A percentile compares a stretch with the other conserved stretches of the same genome.
Evolutionary conservation across 2,888 invertebrate species (phyloP).

Genomic region (Microctonus brassicae): DNA sequence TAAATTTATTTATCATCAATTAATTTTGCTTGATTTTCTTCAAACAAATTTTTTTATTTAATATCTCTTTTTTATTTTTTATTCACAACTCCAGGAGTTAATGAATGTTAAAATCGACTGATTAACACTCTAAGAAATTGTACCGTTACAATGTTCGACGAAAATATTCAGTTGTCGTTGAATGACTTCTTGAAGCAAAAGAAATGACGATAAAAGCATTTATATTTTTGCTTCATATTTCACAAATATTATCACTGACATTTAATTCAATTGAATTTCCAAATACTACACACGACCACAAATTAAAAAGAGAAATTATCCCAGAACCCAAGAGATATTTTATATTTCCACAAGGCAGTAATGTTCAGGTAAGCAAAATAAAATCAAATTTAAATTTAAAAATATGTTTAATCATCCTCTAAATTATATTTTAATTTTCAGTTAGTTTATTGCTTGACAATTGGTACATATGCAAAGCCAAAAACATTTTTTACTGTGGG

Average conservation of each 20-base stretch:
- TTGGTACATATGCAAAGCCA: slow-evolving; percentile 72
- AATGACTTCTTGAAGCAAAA: not conserved
- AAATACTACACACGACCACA: slow-evolving; percentile 3
- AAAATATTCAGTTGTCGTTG: slow-evolving; percentile 13
- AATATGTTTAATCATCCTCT: too few species aligned
- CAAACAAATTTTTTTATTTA: not conserved
- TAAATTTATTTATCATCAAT: too few species aligned
- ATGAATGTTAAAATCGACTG: slow-evolving; percentile 23
- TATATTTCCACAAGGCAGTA: slow-evolving; percentile 75
- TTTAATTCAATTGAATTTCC: slow-evolving; percentile 2
- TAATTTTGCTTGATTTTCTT: too few species aligned
- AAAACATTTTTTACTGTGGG: slow-evolving; percentile 78
- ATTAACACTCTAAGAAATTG: slow-evolving; percentile 12
- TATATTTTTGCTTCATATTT: not conserved
- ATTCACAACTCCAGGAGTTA: not conserved
- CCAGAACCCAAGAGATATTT: slow-evolving; percentile 71
- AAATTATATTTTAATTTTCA: slow-evolving; percentile 44
- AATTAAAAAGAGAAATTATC: slow-evolving; percentile 5
- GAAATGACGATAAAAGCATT: slow-evolving; percentile 6
- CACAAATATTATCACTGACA: not conserved
- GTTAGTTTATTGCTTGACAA: slow-evolving; percentile 76
- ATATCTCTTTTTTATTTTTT: not conserved
- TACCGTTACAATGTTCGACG: slow-evolving; percentile 12
- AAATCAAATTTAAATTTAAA: not conserved
- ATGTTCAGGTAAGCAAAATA: slow-evolving; percentile 70